Evolutionary conservation across 2,113 vertebrate genomes (phyloP), one percentile per base, ranked within the genome.

Genomic region (Burhinus oedicnemus): DNA sequence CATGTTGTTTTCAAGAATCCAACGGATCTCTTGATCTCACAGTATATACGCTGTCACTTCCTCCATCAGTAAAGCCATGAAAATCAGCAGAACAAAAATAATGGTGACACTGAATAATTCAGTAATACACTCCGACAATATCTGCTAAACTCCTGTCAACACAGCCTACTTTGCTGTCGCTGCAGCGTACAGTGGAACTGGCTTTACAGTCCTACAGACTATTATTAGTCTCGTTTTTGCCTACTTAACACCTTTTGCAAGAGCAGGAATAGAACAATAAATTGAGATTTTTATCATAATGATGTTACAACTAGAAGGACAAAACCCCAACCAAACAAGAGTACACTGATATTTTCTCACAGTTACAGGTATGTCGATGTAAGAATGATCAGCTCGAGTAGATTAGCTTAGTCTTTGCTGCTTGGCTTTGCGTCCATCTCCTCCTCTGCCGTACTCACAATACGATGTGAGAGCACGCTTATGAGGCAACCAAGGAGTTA

Each of bases 111-210:
- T 85, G 92, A 96, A 91, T 85, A 87, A 90, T 76, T 74, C 38
- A 96, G 78, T 64, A 72, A 96, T 60, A 55, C 42, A 69, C 38
- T 64, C 52, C 5, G 42, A 87, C 80, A 92, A 13, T 88, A 95
- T 89, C 80, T 96, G 89, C 83, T 93, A 72, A 97, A 65, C 79
- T 94, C 76, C 66, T 66, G 71, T 91, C 96, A 97, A 80, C 74
- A 88, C 23, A 95, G 80, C 75, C 91, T 90, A 83, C 95, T 84
- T 93, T 81, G 83, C 54, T 75, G 26, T 72, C 17, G 9, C 81
- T 89, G 20, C 64, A 83, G 88, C 8, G 6, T 80, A 83, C 40
- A 52, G 66, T 17, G 32, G 52, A 82, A 81, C 29, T 60, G 71
- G 71, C 58, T 82, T 93, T 83, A 52, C 30, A 89, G 10, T 55